Evolutionary conservation across 1,140 invertebrate species (phyloP).

Genomic region (Papilio polytes): DNA sequence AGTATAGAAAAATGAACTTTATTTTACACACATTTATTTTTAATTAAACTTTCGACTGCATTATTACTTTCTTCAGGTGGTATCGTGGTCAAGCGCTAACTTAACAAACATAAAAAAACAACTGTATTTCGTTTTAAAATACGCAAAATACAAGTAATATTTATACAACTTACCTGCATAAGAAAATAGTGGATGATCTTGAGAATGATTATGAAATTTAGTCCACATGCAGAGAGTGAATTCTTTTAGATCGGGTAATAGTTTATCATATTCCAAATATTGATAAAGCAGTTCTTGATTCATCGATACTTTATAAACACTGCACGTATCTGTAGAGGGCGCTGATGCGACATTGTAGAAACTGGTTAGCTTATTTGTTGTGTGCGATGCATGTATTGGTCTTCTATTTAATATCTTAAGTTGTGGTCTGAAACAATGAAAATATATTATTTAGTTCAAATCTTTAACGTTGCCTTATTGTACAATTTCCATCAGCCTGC

Average conservation of each 20-base stretch:
- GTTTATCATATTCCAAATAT: constrained; percentile 88
- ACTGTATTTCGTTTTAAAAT: too few relatives aligned
- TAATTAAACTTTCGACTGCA: too few relatives aligned
- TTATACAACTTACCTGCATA: constrained; percentile 88
- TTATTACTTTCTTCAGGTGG: too few relatives aligned
- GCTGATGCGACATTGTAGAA: constrained; percentile 50
- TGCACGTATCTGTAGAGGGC: constrained; percentile 83
- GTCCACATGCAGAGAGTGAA: constrained; percentile 93
- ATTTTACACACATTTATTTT: too few relatives aligned
- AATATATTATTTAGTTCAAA: neutral
- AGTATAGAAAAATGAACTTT: too few relatives aligned
- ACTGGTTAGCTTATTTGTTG: constrained; percentile 54
- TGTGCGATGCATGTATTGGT: constrained; percentile 50
- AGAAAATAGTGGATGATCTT: constrained; percentile 92
- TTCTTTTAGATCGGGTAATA: constrained; percentile 90
- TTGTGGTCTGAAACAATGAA: constrained; percentile 53
- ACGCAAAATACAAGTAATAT: too few relatives aligned
- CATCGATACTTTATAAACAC: constrained; percentile 87
- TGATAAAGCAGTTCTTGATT: constrained; percentile 88
- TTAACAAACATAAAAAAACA: too few relatives aligned
- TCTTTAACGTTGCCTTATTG: neutral
- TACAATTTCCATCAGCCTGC: neutral
- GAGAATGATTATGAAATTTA: constrained; percentile 91
- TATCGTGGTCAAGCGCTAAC: too few relatives aligned
- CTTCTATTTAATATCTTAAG: constrained; percentile 71